Evolutionary conservation across 64 coral and sea anemone genomes (phyloP).

Genomic region (Pocillopora damicornis): DNA sequence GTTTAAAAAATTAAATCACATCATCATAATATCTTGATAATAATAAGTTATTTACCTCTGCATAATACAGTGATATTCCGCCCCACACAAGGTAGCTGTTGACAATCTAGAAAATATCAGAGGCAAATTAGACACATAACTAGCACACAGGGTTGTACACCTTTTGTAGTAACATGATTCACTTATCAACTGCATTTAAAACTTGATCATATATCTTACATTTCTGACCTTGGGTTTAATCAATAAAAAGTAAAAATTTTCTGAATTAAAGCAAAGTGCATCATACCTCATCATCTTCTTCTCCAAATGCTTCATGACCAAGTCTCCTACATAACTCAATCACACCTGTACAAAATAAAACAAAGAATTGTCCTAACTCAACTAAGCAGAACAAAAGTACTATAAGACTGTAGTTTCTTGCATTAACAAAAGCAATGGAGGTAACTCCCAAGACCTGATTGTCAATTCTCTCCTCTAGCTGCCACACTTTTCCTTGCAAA

Average conservation of each 20-base stretch:
- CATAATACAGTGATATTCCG: constrained; percentile 98
- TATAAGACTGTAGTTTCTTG: no score
- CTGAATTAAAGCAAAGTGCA: not conserved
- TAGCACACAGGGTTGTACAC: not conserved
- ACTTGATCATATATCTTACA: not conserved
- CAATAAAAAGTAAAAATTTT: no score
- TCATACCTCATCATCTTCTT: constrained; percentile 94
- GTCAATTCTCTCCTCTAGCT: no score
- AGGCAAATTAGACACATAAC: not conserved
- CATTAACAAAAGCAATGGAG: no score
- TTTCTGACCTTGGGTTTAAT: no score
- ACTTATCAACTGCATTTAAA: not conserved
- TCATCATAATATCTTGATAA: no score
- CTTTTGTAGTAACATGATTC: no score
- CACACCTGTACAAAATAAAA: constrained; percentile 58
- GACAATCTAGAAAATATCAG: constrained; percentile 57
- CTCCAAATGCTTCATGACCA: constrained; percentile 91
- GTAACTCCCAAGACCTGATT: no score
- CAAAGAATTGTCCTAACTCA: not conserved
- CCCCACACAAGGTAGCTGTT: constrained; percentile 99
- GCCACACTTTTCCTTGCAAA: no score
- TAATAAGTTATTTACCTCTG: constrained; percentile 64
- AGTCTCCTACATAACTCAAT: constrained; percentile 93
- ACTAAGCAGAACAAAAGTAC: not conserved
- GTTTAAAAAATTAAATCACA: no score